Evolutionary conservation across 23 tunicate species (phyloP).

Genomic region (Ciona savignyi): DNA sequence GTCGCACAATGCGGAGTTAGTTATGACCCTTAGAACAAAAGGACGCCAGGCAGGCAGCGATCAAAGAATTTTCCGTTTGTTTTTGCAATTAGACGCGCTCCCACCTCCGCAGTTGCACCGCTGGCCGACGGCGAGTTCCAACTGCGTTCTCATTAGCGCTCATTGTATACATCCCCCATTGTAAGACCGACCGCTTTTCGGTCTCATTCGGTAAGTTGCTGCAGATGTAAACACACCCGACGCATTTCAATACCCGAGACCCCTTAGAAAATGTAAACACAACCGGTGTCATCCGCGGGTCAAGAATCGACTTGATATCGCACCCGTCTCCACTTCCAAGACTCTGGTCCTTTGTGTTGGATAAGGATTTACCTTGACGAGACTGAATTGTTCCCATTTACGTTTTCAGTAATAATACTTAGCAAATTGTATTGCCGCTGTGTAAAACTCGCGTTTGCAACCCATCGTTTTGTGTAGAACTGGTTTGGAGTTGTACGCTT

Average conservation of each 20-base stretch:
- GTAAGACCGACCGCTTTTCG: neutral
- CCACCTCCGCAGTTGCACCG: neutral
- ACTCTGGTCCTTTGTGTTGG: neutral
- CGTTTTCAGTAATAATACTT: too few relatives aligned
- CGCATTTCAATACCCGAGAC: neutral
- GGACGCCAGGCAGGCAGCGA: neutral
- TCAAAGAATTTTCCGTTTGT: slow-evolving; percentile 1
- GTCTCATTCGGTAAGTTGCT: neutral
- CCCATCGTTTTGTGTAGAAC: too few relatives aligned
- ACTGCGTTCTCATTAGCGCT: neutral
- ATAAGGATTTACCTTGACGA: neutral
- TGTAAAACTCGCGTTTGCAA: too few relatives aligned
- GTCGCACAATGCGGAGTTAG: neutral
- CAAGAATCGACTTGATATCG: neutral
- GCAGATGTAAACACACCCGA: neutral
- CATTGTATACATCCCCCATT: neutral
- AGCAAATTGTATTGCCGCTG: too few relatives aligned
- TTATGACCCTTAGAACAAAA: neutral
- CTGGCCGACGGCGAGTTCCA: neutral
- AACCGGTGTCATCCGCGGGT: neutral
- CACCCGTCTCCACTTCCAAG: neutral
- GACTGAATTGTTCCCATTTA: neutral
- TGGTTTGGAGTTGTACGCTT: neutral
- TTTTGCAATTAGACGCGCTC: neutral
- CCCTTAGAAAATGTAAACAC: neutral